Percentiles rank a stretch among this genome's conserved stretches.
These are phyloP conservation scores for Dasypogon diadema DNA, from an alignment of 2,888 invertebrate genomes.

Conservation along the genomic window DNA sequence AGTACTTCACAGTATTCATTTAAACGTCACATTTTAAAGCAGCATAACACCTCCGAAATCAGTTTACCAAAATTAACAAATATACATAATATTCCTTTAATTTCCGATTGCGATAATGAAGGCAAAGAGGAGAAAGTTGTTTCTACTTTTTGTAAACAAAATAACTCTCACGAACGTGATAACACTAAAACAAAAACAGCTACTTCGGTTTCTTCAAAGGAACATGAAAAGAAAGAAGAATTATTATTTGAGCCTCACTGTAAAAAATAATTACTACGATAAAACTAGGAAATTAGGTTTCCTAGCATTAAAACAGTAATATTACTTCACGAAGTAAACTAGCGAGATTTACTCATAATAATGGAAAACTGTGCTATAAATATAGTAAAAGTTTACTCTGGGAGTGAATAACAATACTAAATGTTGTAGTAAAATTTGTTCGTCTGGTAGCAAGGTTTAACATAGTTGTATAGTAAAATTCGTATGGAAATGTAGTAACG, in stretches of 20 bases:
- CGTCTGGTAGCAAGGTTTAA: no score
- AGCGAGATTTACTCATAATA: no score
- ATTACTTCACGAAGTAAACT: no score
- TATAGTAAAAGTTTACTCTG: no score
- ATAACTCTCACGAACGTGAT: no score
- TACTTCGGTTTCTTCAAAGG: neutral
- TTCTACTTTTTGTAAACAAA: neutral
- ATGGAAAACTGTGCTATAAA: neutral
- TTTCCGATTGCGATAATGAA: neutral
- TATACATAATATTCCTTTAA: neutral
- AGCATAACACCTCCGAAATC: neutral
- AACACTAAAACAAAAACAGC: neutral
- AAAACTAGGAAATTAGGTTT: neutral
- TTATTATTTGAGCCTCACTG: neutral
- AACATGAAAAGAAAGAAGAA: neutral
- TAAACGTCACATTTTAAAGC: neutral
- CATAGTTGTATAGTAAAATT: no score
- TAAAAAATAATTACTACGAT: neutral
- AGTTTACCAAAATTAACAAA: neutral
- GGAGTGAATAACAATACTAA: no score
- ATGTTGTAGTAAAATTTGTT: no score
- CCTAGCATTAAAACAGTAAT: no score
- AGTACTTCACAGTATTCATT: neutral
- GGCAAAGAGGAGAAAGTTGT: neutral
- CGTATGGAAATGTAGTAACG: no score